Percentiles rank a stretch among this genome's conserved stretches.
These are phyloP conservation scores for Cydia splendana DNA, from an alignment of 1,140 invertebrate species.

Conservation along the genomic window DNA sequence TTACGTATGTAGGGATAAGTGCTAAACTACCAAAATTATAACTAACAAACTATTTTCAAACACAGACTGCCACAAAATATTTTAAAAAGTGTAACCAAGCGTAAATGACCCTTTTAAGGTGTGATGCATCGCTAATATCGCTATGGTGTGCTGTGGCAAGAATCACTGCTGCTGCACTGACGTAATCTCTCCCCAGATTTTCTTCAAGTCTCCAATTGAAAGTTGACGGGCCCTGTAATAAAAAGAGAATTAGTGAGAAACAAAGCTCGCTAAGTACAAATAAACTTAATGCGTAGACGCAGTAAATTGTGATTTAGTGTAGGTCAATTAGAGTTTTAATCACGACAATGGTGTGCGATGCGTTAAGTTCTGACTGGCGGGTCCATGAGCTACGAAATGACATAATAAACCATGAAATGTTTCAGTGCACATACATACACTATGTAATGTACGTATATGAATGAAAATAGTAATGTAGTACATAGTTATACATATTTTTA, in stretches of 20 bases:
- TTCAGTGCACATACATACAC: not conserved
- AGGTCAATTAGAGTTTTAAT: constrained; percentile 78
- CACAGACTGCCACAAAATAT: no score
- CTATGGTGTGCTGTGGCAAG: no score
- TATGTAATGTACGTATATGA: no score
- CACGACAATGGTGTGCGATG: constrained; percentile 70
- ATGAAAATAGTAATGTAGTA: no score
- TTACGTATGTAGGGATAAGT: no score
- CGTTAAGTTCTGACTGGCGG: constrained; percentile 65
- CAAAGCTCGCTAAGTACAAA: constrained; percentile 52
- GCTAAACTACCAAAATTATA: no score
- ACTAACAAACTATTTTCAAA: no score
- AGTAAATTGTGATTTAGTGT: constrained; percentile 77
- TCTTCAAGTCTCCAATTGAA: not conserved
- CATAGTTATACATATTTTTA: no score
- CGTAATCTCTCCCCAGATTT: constrained; percentile 1
- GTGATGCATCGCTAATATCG: no score
- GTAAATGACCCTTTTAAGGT: no score
- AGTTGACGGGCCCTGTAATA: not conserved
- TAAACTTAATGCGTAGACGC: constrained; percentile 55
- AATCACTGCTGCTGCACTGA: no score
- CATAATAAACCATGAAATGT: not conserved
- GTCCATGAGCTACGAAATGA: constrained; percentile 23
- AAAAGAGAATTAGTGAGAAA: constrained; percentile 33
- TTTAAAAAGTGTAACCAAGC: no score